Base-by-base conservation (phyloP, 2,888 invertebrate species). In the Congeria kusceri region DNA sequence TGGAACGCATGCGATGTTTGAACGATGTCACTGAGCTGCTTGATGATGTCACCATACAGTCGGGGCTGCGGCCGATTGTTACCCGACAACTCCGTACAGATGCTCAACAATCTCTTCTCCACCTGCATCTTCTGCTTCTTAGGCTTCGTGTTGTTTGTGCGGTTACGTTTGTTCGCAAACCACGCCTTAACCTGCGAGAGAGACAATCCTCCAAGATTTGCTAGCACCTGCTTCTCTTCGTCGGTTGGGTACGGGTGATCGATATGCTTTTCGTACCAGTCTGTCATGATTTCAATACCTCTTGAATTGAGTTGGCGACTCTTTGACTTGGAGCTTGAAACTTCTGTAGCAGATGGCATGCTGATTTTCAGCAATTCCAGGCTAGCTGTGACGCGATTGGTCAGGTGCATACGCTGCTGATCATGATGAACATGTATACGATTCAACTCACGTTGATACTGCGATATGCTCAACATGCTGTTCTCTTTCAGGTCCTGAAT, bases 141-240 rank as follows among this genome's bases (percentile, higher is more conserved):
- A 1, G 90, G 89, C 80, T 90, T 90, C 9, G 92, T 92, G 83
- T 92, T 92, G 47, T 88, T 87, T 3, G 90, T 89, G 27, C 92
- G 72, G 73, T 92, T 92, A 27, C 92, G 75, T 57, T 89, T 91
- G 70, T 92, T 92, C 7, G 92, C 91, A 77, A 92, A 92, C 92
- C 92, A 92, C 13, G 91, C 91, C 62, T 92, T 92, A 25, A 92
- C 91, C 70, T 91, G 90, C 9, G 84, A 73, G 23, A 91, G 70
- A 32, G 86, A 75, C 18, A 92, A 85, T 3, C 85, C 82, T 4
- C 92, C 91, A 27, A 85, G 67, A 9, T 87, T 84, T 3, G 92
- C 91, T 70, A 92, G 67, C 23, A 80, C 75, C 44, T 81, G 77
- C 78, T 92, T 91, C 70, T 91, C 89, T 32, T 87, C 89, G 56